A percentile compares a stretch with the other conserved stretches of the same genome.
Conservation (phyloP, 2,797 vertebrate genomes). For the Chaenodraco wilsoni region DNA sequence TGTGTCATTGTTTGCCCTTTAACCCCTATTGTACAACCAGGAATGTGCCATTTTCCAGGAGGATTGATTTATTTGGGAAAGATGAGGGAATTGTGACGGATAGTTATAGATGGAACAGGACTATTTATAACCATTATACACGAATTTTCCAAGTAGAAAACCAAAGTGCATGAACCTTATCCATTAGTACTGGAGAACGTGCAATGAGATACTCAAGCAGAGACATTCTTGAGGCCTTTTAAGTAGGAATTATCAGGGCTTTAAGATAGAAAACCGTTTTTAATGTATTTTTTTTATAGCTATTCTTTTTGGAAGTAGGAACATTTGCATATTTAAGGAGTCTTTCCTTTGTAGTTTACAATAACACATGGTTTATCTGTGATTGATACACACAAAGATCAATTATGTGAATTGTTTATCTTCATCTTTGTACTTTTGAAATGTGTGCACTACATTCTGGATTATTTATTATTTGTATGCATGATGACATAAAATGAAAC, state of each 20-base stretch:
- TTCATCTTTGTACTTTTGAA: background rate
- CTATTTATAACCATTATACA: background rate
- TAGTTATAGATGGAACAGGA: constrained; percentile 1
- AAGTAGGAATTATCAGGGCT: background rate
- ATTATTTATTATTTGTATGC: background rate
- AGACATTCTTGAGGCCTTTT: background rate
- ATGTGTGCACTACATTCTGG: background rate
- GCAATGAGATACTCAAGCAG: background rate
- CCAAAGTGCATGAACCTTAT: background rate
- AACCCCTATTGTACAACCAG: constrained; percentile 60
- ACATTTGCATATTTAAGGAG: background rate
- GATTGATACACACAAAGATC: background rate
- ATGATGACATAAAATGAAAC: background rate
- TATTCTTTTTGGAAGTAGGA: background rate
- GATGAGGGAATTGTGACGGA: constrained; percentile 6
- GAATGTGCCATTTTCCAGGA: constrained; percentile 54
- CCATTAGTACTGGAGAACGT: background rate
- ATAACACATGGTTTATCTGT: background rate
- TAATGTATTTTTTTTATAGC: background rate
- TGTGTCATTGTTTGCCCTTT: constrained; percentile 79
- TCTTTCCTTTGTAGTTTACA: background rate
- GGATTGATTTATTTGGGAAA: constrained; percentile 47
- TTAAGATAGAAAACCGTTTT: background rate
- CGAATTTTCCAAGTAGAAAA: background rate
- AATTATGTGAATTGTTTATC: background rate